Percentiles rank a stretch among this genome's conserved stretches.
Conservation (phyloP, 2,888 invertebrate species). For the Lordiphosa andalusiaca region DNA sequence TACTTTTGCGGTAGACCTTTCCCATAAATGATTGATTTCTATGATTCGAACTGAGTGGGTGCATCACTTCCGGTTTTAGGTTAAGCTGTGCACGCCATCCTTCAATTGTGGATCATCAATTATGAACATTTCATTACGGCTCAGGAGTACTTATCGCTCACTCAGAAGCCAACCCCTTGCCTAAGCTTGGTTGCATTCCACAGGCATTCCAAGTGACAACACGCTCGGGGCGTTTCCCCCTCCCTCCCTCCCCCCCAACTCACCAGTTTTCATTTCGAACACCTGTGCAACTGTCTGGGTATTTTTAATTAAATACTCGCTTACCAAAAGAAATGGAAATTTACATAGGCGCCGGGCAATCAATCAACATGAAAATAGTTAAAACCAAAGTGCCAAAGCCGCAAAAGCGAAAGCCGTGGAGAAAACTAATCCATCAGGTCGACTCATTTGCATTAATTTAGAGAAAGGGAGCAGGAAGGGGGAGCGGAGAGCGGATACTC, state of each 20-base stretch:
- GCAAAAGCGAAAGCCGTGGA: slow-evolving; percentile 24
- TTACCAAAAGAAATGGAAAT: slow-evolving; percentile 13
- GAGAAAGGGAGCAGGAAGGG: slow-evolving; percentile 1
- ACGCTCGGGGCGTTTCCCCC: background rate
- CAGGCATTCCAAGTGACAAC: slow-evolving; percentile 6
- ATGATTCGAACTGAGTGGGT: too few species aligned
- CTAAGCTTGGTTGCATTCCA: background rate
- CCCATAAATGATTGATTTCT: too few species aligned
- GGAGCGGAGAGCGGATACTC: background rate
- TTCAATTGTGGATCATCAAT: slow-evolving; percentile 1
- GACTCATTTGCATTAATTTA: slow-evolving; percentile 61
- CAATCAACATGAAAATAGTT: slow-evolving; percentile 23
- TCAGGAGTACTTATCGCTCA: background rate
- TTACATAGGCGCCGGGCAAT: slow-evolving; percentile 18
- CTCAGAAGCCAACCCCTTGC: background rate
- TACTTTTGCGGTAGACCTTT: too few species aligned
- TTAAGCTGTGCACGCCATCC: too few species aligned
- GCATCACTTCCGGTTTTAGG: too few species aligned
- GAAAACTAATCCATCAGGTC: slow-evolving; percentile 62
- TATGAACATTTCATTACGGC: slow-evolving; percentile 5
- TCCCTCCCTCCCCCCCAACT: too few species aligned
- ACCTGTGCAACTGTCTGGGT: slow-evolving; percentile 15
- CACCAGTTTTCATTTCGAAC: slow-evolving; percentile 4
- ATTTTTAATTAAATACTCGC: slow-evolving; percentile 15
- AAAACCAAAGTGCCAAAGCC: slow-evolving; percentile 16